Evolutionary conservation across 2,113 vertebrate species (phyloP).

Genomic region (Pantherophis guttatus): DNA sequence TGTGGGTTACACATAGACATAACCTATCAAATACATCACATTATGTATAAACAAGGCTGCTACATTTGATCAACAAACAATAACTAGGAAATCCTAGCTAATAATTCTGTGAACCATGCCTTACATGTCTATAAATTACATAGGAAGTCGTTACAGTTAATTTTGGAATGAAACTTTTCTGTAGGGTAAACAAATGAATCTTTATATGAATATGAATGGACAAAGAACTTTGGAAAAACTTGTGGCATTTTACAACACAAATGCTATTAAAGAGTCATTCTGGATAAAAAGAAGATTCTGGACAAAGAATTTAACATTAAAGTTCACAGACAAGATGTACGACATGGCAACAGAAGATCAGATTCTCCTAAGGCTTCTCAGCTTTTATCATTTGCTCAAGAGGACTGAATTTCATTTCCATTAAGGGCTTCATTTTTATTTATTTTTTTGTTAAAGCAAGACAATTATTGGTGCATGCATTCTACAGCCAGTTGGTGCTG

Average conservation of each 20-base stretch:
- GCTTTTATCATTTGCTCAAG: not conserved
- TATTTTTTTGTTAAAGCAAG: not conserved
- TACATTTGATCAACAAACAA: not conserved
- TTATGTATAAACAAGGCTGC: not conserved
- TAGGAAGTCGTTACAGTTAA: not conserved
- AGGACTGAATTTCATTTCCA: not conserved
- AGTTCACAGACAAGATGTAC: constrained; percentile 37
- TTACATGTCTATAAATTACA: not conserved
- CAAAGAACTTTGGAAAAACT: not conserved
- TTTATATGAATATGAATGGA: not conserved
- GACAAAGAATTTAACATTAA: not conserved
- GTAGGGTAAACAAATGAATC: not conserved
- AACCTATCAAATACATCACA: not conserved
- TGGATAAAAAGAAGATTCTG: not conserved
- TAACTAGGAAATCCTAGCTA: not conserved
- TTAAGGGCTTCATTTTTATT: not conserved
- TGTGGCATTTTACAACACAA: not conserved
- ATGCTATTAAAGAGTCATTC: constrained; percentile 23
- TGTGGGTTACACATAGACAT: not conserved
- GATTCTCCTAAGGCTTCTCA: not conserved
- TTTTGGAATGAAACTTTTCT: not conserved
- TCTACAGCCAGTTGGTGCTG: not conserved
- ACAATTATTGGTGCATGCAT: not conserved
- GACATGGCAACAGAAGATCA: not conserved
- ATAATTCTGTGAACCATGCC: not conserved